Evolutionary conservation across 2,888 invertebrate genomes (phyloP).

Genomic region (Temnothorax unifasciatus): DNA sequence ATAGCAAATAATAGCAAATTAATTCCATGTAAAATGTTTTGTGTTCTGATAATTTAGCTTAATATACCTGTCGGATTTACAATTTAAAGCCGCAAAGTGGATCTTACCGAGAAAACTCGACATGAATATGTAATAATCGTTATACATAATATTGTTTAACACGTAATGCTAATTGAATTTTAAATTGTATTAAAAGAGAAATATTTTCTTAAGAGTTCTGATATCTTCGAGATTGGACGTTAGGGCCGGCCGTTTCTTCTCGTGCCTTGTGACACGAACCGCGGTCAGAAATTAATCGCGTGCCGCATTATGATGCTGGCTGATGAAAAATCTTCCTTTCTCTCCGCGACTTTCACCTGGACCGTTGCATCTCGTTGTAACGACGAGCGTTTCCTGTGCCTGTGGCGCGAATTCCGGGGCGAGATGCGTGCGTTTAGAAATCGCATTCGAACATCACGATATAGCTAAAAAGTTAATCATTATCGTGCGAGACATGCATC

Average conservation of each 20-base stretch:
- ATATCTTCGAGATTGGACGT: background rate
- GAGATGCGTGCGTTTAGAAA: slow-evolving; percentile 43
- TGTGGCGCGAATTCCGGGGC: background rate
- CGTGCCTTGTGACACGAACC: background rate
- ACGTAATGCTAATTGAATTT: background rate
- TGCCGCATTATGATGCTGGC: slow-evolving; percentile 34
- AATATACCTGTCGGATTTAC: background rate
- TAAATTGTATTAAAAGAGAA: background rate
- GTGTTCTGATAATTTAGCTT: no score
- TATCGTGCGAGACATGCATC: background rate
- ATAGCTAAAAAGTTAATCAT: slow-evolving; percentile 3
- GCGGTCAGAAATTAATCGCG: slow-evolving; percentile 38
- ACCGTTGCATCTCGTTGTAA: slow-evolving; percentile 41
- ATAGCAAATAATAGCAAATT: no score
- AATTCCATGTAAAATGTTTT: no score
- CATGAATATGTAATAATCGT: background rate
- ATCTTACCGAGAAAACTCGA: background rate
- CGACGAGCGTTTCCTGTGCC: background rate
- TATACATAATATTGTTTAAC: background rate
- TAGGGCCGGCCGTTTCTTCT: background rate
- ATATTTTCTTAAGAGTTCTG: background rate
- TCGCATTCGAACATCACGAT: slow-evolving; percentile 16
- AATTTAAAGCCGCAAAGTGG: background rate
- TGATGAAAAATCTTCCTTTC: slow-evolving; percentile 48
- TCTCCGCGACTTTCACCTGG: slow-evolving; percentile 46